A percentile compares a stretch with the other conserved stretches of the same genome.
phyloP scores from a whole-genome alignment of 2,797 vertebrate species.

The Periparus ater region DNA sequence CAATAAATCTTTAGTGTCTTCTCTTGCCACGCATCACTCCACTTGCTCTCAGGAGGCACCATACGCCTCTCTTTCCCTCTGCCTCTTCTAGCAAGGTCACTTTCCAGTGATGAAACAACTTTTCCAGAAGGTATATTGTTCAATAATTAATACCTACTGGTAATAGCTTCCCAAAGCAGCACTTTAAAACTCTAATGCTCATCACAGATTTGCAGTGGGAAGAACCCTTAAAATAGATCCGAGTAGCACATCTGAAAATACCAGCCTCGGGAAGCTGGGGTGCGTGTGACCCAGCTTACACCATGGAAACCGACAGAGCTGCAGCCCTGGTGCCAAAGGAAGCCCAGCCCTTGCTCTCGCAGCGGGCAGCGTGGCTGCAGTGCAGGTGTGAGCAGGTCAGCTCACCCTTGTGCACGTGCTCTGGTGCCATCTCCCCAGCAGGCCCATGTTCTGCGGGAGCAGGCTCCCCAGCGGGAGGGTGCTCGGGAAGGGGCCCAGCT shows the following conservation, averaged over 20 bases:
- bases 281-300: rapidly evolving
- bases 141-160: slow-evolving; percentile 57
- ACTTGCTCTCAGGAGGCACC: slow-evolving; percentile 75
- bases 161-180: slow-evolving; percentile 27
- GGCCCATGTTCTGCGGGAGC: background rate
- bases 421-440: background rate
- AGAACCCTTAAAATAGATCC: background rate
- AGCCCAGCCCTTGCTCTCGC: background rate
- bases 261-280: background rate
- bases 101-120: slow-evolving; percentile 67
- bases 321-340: background rate
- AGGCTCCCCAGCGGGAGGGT: too few relatives aligned
- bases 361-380: too few relatives aligned
- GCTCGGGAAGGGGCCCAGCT: background rate
- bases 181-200: slow-evolving; percentile 16
- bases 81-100: slow-evolving; percentile 78
- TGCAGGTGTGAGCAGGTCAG: background rate
- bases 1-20: slow-evolving; percentile 84
- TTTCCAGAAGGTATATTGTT: slow-evolving; percentile 47
- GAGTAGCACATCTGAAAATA: background rate
- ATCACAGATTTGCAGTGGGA: background rate
- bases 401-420: rapidly evolving
- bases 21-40: slow-evolving; percentile 77
- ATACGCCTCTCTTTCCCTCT: slow-evolving; percentile 59
- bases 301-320: background rate